Base-by-base conservation (phyloP, 2,113 vertebrate genomes). In the Misgurnus anguillicaudatus region DNA sequence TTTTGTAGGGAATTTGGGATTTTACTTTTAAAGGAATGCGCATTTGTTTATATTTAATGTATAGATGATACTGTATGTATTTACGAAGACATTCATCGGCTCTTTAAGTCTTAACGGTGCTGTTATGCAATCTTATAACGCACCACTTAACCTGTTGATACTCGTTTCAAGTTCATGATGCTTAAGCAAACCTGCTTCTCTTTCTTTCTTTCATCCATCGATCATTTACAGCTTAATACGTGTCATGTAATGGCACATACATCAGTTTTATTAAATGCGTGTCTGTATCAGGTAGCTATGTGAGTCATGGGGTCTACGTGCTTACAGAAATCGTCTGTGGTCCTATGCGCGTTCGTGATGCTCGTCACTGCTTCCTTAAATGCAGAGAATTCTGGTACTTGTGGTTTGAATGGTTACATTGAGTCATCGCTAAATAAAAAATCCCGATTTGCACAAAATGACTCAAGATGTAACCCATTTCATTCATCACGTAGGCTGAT, bases 281-380 rank as follows among this genome's bases (percentile, higher is more conserved):
- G 11, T 39, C 38, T 57, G 4, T 7, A 7, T 47, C 38, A 63
- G 0, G 19, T 38, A 58, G 2, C 0, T 13, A n/a, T n/a, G 89
- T 89, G 87, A 84, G 82, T 51, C 0, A 10, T 3, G 11, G 10
- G 53, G 82, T 0, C 39, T 78, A 69, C 79, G 82, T 75, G 75
- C 82, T 13, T 41, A 4, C 0, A 9, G 53, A 47, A 51, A 21
- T 5, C 24, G 4, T 57, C 17, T 36, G 10, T 6, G n/a, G 7
- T 16, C 9, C n/a, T 4, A 10, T 21, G 64, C 61, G 16, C 53
- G 9, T 10, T 64, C 58, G n/a, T 42, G 38, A 9, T 47, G 1
- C 41, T 24, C 19, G 13, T 73, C 13, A 31, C 31, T 38, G 76
- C 17, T 74, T 83, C 69, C 81, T 55, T 17, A 53, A 2, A 11